phyloP scores from a whole-genome alignment of 2,113 vertebrate species.

The Eupsittula cactorum region DNA sequence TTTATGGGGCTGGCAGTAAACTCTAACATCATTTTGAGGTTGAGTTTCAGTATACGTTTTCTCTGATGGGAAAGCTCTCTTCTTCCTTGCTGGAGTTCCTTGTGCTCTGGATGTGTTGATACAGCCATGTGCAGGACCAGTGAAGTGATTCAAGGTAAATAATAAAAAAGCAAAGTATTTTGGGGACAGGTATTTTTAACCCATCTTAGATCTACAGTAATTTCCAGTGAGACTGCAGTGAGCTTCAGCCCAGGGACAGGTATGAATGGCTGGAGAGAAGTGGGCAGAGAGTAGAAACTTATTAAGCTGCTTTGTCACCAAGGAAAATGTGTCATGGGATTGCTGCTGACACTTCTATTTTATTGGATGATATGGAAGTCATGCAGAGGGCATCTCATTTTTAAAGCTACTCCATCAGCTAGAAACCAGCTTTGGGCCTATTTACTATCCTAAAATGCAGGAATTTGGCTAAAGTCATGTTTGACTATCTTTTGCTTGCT shows the following conservation, averaged over 20 bases:
- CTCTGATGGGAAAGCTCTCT: background rate
- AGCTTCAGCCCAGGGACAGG: background rate
- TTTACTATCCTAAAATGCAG: background rate
- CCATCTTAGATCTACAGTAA: background rate
- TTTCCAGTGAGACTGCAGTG: background rate
- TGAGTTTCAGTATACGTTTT: background rate
- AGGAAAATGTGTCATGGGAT: background rate
- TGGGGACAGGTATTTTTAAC: background rate
- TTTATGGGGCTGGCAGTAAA: background rate
- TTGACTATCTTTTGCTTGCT: background rate
- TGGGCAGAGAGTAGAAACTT: background rate
- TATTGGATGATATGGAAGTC: background rate
- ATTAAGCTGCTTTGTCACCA: background rate
- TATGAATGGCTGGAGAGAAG: background rate
- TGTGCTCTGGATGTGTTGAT: background rate
- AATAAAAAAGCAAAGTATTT: background rate
- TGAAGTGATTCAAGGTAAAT: background rate
- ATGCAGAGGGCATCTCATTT: background rate
- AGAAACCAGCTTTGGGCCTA: background rate
- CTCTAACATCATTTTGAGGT: background rate
- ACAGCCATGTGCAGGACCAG: background rate
- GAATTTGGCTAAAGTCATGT: background rate
- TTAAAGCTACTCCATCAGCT: background rate
- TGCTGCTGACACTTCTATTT: background rate
- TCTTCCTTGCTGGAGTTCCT: background rate